phyloP scores from a whole-genome alignment of 2,797 vertebrate species.

The Gymnothorax reevesii region DNA sequence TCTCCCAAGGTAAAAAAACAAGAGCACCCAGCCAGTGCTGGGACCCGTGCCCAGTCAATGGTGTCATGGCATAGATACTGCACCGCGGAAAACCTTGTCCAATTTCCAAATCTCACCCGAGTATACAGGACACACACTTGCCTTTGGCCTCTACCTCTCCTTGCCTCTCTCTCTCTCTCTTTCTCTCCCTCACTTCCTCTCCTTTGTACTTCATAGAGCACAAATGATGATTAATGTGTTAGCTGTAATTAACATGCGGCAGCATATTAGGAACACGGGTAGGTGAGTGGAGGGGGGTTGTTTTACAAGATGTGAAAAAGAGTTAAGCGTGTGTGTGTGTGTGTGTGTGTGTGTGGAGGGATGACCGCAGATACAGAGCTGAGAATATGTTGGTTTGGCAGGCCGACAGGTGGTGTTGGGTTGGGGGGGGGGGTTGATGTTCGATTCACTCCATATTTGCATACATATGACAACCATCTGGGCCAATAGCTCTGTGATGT shows the following conservation, averaged over 20 bases:
- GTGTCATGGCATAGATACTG: conserved; percentile 25
- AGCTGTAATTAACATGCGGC: conserved; percentile 84
- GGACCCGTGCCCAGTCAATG: conserved; percentile 49
- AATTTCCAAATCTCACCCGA: conserved; percentile 57
- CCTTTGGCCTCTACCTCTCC: no score
- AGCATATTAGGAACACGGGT: conserved; percentile 72
- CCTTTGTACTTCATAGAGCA: conserved; percentile 55
- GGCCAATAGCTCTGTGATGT: conserved; percentile 89
- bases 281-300: not conserved
- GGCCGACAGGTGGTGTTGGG: conserved; percentile 89
- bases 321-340: conserved; percentile 31
- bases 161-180: not conserved
- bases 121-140: conserved; percentile 59
- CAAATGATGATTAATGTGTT: conserved; percentile 91
- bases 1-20: not conserved
- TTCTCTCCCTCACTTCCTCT: conserved; percentile 26
- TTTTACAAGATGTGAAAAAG: conserved; percentile 56
- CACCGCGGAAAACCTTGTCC: conserved; percentile 61
- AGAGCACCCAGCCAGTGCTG: conserved; percentile 11
- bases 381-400: conserved; percentile 61
- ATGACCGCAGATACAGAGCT: conserved; percentile 15
- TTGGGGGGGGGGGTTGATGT: conserved; percentile 45
- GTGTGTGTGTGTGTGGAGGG: conserved; percentile 71
- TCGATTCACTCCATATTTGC: conserved; percentile 96
- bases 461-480: conserved; percentile 99